Evolutionary conservation across 2,888 invertebrate species (phyloP).

Genomic region (Cantharis rustica): DNA sequence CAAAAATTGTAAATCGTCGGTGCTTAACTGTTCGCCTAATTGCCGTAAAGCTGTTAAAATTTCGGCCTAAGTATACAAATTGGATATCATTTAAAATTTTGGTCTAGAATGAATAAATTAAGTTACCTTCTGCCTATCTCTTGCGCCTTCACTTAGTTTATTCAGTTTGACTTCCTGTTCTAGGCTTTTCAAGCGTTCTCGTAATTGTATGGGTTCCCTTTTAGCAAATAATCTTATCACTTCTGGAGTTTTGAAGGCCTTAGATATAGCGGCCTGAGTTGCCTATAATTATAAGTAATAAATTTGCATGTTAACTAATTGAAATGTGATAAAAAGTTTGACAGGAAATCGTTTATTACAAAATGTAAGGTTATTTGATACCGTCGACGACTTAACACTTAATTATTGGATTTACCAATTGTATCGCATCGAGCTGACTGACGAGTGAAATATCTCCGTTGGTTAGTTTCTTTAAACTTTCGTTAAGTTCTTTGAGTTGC

Average conservation of each 20-base stretch:
- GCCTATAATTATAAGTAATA: conserved; percentile 58
- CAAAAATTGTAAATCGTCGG: conserved; percentile 57
- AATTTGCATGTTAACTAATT: neutral
- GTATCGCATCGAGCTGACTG: conserved; percentile 67
- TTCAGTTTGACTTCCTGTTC: conserved; percentile 67
- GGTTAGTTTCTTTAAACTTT: conserved; percentile 65
- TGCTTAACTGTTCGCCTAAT: conserved; percentile 58
- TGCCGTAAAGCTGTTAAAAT: conserved; percentile 59
- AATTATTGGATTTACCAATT: conserved; percentile 58
- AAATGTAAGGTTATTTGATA: neutral
- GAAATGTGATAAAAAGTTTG: neutral
- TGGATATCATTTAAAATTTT: neutral
- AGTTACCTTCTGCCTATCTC: conserved; percentile 60
- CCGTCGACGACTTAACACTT: neutral
- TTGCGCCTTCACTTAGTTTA: conserved; percentile 58
- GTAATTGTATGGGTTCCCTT: conserved; percentile 68
- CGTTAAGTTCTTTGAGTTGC: conserved; percentile 71
- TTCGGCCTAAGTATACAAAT: conserved; percentile 53
- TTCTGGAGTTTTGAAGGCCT: conserved; percentile 76
- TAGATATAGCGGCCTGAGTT: conserved; percentile 73
- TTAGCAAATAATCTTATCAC: conserved; percentile 74
- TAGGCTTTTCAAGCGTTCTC: conserved; percentile 63
- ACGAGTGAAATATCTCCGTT: conserved; percentile 72
- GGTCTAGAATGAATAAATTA: neutral
- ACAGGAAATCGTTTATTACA: neutral